A percentile compares a stretch with the other conserved stretches of the same genome.
Conservation (phyloP, 1,140 invertebrate species). For the Aphaenogaster ashmeadi region DNA sequence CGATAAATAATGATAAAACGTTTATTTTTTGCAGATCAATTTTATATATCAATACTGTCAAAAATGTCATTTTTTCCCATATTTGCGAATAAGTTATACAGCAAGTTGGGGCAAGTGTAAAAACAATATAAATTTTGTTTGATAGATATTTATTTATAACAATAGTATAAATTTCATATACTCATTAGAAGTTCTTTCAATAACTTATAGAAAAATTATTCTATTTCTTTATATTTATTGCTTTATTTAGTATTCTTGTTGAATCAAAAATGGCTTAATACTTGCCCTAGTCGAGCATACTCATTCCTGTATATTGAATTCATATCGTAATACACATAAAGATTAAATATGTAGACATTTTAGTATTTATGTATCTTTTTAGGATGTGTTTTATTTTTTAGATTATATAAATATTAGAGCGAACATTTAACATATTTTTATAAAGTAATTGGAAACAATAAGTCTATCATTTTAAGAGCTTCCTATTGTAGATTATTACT, state of each 20-base stretch:
- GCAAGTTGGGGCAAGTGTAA: background rate
- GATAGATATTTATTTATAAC: conserved; percentile 30
- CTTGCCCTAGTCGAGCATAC: conserved; percentile 5
- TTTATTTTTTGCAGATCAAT: background rate
- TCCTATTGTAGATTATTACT: conserved; percentile 18
- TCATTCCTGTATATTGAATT: conserved; percentile 27
- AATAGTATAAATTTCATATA: background rate
- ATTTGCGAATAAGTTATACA: conserved; percentile 16
- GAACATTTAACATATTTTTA: conserved; percentile 37
- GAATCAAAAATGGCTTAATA: conserved; percentile 43
- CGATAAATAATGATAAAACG: conserved; percentile 5
- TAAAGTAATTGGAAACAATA: conserved; percentile 21
- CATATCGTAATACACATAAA: conserved; percentile 2
- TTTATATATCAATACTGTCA: conserved; percentile 17
- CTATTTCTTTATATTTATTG: conserved; percentile 39
- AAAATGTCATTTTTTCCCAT: background rate
- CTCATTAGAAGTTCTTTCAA: conserved; percentile 17
- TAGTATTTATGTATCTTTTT: conserved; percentile 20
- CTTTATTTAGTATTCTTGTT: conserved; percentile 53
- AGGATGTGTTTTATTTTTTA: conserved; percentile 15
- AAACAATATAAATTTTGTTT: conserved; percentile 10
- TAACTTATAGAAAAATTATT: conserved; percentile 49
- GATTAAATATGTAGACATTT: conserved; percentile 24
- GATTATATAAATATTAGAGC: background rate
- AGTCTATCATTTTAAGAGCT: background rate